phyloP scores from a whole-genome alignment of 2,113 vertebrate genomes.

The Tor tambroides region DNA sequence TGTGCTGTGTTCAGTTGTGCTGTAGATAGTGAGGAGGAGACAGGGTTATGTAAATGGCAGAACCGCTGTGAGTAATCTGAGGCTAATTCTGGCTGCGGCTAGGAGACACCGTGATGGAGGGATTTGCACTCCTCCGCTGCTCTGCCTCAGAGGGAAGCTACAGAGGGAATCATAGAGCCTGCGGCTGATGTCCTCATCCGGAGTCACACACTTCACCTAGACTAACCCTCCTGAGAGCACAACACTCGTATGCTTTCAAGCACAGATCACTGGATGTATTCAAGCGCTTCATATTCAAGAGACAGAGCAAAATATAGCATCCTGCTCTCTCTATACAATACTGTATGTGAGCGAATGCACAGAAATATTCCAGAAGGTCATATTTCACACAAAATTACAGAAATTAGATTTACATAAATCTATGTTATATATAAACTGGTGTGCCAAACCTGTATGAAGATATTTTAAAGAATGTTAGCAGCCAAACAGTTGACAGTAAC shows the following conservation, averaged over 20 bases:
- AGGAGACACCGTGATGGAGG: constrained; percentile 25
- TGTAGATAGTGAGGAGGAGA: background rate
- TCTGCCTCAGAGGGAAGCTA: background rate
- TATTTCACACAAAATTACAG: background rate
- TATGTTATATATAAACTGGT: too few species aligned
- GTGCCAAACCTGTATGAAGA: too few species aligned
- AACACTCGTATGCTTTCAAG: background rate
- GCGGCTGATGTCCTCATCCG: background rate
- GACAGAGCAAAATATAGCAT: background rate
- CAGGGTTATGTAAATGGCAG: constrained; percentile 32
- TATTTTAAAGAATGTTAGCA: too few species aligned
- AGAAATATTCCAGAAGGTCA: too few species aligned
- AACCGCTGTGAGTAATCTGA: constrained; percentile 41
- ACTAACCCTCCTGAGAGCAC: background rate
- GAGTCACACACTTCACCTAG: constrained; percentile 3
- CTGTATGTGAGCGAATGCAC: background rate
- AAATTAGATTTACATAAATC: background rate
- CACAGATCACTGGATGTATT: background rate
- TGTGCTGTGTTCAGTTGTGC: background rate
- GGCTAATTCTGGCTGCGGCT: constrained; percentile 42
- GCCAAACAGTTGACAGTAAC: too few species aligned
- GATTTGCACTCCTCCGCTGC: constrained; percentile 25
- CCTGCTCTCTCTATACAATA: background rate
- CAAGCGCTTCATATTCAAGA: background rate
- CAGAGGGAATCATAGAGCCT: background rate